A percentile compares a stretch with the other conserved stretches of the same genome.
These are phyloP conservation scores for Nicator chloris DNA, from an alignment of 2,113 vertebrate genomes.

Conservation along the genomic window DNA sequence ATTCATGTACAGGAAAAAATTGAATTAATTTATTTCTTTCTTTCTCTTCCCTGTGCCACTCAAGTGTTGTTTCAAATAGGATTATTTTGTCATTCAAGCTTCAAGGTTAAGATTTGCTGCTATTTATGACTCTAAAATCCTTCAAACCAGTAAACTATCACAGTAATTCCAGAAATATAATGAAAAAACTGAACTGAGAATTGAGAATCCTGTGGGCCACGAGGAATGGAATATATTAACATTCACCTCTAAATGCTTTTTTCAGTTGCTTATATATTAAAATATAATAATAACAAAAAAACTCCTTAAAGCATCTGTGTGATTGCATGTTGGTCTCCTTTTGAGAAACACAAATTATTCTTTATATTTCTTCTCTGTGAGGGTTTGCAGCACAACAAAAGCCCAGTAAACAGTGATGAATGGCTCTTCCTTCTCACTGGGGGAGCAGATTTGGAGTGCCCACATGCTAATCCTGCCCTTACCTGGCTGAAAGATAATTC, in stretches of 20 bases:
- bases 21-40: constrained; percentile 9
- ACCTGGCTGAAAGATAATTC: constrained; percentile 60
- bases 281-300: neutral
- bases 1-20: neutral
- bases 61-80: constrained; percentile 42
- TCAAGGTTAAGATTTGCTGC: constrained; percentile 59
- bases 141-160: constrained; percentile 59
- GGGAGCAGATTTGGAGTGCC: constrained; percentile 31
- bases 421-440: constrained; percentile 53
- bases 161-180: constrained; percentile 59
- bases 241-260: constrained; percentile 48
- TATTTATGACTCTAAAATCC: constrained; percentile 54
- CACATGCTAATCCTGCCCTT: constrained; percentile 52
- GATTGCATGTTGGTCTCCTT: constrained; percentile 43
- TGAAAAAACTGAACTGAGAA: constrained; percentile 55
- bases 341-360: constrained; percentile 63
- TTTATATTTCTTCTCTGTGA: constrained; percentile 58
- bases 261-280: constrained; percentile 1
- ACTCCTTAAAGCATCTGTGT: constrained; percentile 47
- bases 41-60: constrained; percentile 4
- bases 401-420: constrained; percentile 55
- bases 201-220: constrained; percentile 33
- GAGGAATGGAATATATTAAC: constrained; percentile 48
- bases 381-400: constrained; percentile 66
- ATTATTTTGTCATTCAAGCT: constrained; percentile 55